Percentiles rank a stretch among this genome's conserved stretches.
These are phyloP conservation scores for Tupaia tana DNA, from an alignment of 2,113 vertebrate genomes.

Conservation along the genomic window DNA sequence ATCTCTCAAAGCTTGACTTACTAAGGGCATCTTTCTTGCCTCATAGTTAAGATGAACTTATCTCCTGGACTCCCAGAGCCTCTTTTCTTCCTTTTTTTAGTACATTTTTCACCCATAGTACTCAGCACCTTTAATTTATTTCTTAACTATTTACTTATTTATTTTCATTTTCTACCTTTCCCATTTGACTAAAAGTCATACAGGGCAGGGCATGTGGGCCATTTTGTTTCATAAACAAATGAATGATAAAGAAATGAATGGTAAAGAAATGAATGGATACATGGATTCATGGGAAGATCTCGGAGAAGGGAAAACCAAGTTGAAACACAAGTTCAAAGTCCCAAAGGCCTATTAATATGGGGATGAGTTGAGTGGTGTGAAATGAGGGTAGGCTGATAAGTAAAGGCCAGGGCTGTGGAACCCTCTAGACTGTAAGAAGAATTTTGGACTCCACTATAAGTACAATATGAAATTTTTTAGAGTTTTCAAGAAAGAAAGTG, in stretches of 20 bases:
- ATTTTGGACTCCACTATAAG: neutral
- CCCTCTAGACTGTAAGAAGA: neutral
- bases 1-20: neutral
- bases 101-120: neutral
- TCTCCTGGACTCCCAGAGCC: no score
- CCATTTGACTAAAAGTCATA: neutral
- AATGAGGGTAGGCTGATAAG: neutral
- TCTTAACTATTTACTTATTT: neutral
- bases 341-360: neutral
- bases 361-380: neutral
- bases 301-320: neutral
- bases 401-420: neutral
- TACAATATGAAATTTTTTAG: neutral
- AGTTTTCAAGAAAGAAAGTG: neutral
- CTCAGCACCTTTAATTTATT: neutral
- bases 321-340: neutral
- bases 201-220: neutral
- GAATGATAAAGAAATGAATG: neutral
- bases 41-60: neutral
- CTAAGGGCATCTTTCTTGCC: neutral
- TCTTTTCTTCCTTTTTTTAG: neutral
- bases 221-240: neutral
- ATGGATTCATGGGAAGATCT: neutral
- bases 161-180: neutral
- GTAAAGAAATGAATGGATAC: neutral